Percentiles rank a stretch among this genome's conserved stretches.
Conservation (phyloP, 2,113 vertebrate genomes). For the Procavia capensis region DNA sequence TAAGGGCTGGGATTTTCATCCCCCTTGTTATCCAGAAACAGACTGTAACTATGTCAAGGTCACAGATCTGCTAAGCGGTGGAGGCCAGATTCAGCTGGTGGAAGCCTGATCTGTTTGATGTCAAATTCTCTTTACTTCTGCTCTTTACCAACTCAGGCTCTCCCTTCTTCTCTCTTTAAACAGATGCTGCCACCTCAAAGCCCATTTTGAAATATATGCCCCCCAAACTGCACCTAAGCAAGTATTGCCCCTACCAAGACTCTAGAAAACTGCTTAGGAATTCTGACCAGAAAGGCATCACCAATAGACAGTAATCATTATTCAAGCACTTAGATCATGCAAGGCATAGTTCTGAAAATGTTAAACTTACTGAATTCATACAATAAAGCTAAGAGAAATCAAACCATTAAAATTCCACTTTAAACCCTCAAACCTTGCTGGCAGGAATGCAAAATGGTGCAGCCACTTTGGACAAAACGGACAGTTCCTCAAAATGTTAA, state of each 20-base stretch:
- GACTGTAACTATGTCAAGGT: neutral
- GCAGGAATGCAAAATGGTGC: neutral
- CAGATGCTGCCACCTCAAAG: neutral
- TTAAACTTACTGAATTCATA: neutral
- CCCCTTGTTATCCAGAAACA: neutral
- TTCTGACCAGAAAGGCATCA: neutral
- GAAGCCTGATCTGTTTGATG: neutral
- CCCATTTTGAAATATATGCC: neutral
- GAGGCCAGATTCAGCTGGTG: neutral
- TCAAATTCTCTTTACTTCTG: neutral
- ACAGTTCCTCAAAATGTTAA: neutral
- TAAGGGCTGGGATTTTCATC: neutral
- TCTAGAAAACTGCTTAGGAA: neutral
- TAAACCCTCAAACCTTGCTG: neutral
- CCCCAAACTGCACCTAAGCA: neutral
- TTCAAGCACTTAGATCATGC: neutral
- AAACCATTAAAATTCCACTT: neutral
- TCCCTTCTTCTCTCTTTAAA: neutral
- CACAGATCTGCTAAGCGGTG: neutral
- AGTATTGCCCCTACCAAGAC: neutral
- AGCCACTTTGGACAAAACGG: constrained; percentile 4
- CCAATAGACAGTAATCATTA: neutral
- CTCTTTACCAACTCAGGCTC: neutral
- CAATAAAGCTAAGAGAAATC: neutral
- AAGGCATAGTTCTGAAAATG: neutral